Base-by-base conservation (phyloP, 2,888 invertebrate genomes). In the Hipparchia semele region DNA sequence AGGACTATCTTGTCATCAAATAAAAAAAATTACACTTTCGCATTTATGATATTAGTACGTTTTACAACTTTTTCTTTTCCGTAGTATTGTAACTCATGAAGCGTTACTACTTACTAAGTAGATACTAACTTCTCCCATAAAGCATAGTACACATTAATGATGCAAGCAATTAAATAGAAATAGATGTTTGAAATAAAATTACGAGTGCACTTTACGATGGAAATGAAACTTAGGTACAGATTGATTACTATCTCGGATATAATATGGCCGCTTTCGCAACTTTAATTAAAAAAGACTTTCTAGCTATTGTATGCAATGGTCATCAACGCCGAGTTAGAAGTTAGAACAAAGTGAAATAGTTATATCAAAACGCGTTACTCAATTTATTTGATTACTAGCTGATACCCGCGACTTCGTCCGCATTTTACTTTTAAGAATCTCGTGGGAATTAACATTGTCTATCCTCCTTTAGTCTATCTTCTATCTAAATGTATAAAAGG, bases 231-330 rank as follows among this genome's bases (percentile, higher is more conserved):
- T 39, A 39, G 39, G 39, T 54, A 74, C 71, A 69, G 62, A 75
- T 76, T 73, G 74, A 73, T 67, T 69, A 71, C 70, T 74, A 75
- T 71, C 78, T 76, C 76, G 54, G 56, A 70, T 33, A 39, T 58
- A 23, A 59, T 76, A 74, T 70, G 71, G 73, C 73, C 58, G 68
- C 77, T 76, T 74, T 79, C 77, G 71, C 75, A 74, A 78, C 74
- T 70, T 79, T 75, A 78, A 79, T 79, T 77, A 77, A 74, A 61
- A 65, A 69, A 70, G 60, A 73, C 77, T 77, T 79, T 77, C 77
- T 75, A 75, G 54, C 66, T 45, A 56, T 67, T 56, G 56, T 56
- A 23, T 23, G 13, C 66, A 67, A 56, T n/a, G 45, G 3, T 56
- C 66, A 67, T 67, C 56, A 67, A 45, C 51, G 49, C 5, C 0